A percentile compares a stretch with the other conserved stretches of the same genome.
These are phyloP conservation scores for Hydropotes inermis DNA, from an alignment of 2,113 vertebrate species.

Conservation along the genomic window DNA sequence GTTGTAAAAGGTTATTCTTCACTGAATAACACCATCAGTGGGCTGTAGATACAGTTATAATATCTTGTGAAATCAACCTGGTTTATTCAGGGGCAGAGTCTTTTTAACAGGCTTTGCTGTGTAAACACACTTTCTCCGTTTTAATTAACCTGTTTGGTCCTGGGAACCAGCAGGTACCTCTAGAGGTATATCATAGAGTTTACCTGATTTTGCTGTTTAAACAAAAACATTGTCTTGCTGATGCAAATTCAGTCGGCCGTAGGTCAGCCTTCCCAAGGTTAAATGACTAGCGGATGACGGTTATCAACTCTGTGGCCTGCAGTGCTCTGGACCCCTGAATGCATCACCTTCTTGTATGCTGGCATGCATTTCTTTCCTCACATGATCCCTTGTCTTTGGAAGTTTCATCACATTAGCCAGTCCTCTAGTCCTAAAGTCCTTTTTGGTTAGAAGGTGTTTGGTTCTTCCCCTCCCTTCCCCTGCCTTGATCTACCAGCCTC, in stretches of 20 bases:
- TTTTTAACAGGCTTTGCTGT: constrained; percentile 56
- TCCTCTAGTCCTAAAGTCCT: constrained; percentile 71
- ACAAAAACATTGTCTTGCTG: neutral
- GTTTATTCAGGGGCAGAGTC: neutral
- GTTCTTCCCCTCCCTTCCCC: constrained; percentile 65
- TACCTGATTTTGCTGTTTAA: neutral
- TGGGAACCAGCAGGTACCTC: constrained; percentile 22
- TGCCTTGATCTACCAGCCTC: constrained; percentile 29
- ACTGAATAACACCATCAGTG: neutral
- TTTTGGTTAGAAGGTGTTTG: constrained; percentile 73
- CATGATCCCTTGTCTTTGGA: constrained; percentile 69
- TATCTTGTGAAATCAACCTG: neutral
- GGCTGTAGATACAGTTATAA: neutral
- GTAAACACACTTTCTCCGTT: constrained; percentile 46
- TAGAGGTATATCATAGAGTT: neutral
- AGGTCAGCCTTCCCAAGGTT: constrained; percentile 33
- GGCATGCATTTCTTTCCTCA: constrained; percentile 82
- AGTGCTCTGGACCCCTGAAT: constrained; percentile 61
- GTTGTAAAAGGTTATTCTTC: neutral
- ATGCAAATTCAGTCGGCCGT: constrained; percentile 22
- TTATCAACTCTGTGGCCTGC: constrained; percentile 53
- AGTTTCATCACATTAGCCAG: constrained; percentile 63
- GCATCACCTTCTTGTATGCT: constrained; percentile 75
- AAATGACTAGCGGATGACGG: constrained; percentile 34
- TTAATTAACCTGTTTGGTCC: constrained; percentile 42